Evolutionary conservation across 1,140 invertebrate species (phyloP), one percentile per base, ranked within the genome.

Genomic region (Meloidogyne exigua): DNA sequence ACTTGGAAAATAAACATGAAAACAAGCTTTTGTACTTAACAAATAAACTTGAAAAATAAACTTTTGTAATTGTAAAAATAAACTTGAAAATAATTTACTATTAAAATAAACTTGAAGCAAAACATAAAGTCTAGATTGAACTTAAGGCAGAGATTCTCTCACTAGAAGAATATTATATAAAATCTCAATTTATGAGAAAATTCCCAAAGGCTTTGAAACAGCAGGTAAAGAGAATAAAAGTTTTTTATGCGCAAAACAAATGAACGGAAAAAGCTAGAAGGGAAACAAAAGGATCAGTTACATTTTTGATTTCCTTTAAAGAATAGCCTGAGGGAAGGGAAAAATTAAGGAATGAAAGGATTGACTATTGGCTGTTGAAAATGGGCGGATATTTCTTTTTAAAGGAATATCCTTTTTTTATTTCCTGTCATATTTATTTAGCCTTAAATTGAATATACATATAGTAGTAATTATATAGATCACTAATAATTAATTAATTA

Each of bases 281-380:
- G 49, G 9, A 57, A n/a, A 57, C 7, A 57, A 57, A n/a, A 57
- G 49, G 49, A 57, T 57, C 49, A 57, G 4, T 57, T 57, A 57
- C 49, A 57, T 57, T n/a, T 57, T 57, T 57, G n/a, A 57, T n/a
- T 18, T n/a, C 13, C 49, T n/a, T 57, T n/a, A n/a, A 57, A 57
- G 49, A 57, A 57, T 57, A 57, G 49, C 49, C 49, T 21, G 49
- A 57, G 49, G 49, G 49, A 57, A 57, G 49, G 49, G 49, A 57
- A 57, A 57, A 57, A n/a, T 57, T 18, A n/a, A 39, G 9, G 21
- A 57, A n/a, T 12, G 7, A n/a, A 57, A n/a, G n/a, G 18, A 57
- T n/a, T 57, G 18, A n/a, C 49, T 57, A 57, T 57, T 57, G 49
- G 49, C 18, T 57, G 49, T 57, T 57, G n/a, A 0, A n/a, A 57